Conservation (phyloP, 2,113 vertebrate species). For the Onychostruthus taczanowskii region DNA sequence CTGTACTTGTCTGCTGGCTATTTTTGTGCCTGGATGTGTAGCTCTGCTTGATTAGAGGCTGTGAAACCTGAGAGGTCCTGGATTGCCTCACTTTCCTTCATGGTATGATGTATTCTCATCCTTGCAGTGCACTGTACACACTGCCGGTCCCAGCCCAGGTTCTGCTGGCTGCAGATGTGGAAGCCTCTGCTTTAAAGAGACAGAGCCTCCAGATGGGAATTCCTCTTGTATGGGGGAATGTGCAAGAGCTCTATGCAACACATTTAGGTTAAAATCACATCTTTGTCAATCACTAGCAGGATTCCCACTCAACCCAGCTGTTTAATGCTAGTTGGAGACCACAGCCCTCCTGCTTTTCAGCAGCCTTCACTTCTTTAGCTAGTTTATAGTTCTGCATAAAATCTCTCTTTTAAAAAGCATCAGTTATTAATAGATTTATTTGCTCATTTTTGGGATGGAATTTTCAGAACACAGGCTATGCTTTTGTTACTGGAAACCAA, state of each 20-base stretch:
- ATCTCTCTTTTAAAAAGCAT: not conserved
- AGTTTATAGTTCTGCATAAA: not conserved
- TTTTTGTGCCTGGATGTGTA: not conserved
- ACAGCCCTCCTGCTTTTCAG: not conserved
- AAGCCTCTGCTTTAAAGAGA: not conserved
- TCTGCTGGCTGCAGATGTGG: not conserved
- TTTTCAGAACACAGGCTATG: not conserved
- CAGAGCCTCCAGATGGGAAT: rapidly evolving
- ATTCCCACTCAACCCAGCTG: not conserved
- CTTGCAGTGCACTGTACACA: not conserved
- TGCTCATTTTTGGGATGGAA: not conserved
- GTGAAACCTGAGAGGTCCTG: not conserved
- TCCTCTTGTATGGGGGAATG: rapidly evolving
- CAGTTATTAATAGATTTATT: not conserved
- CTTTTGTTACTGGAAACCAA: not conserved
- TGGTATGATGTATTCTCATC: rapidly evolving
- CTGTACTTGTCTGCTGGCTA: not conserved
- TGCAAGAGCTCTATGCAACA: not conserved
- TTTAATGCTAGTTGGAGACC: not conserved
- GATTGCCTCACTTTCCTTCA: not conserved
- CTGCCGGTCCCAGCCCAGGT: not conserved
- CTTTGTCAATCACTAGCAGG: not conserved
- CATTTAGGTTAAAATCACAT: not conserved
- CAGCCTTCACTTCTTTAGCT: not conserved
- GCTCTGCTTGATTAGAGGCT: not conserved